Base-by-base conservation (phyloP, 2,797 vertebrate species). In the Cichlasoma orientale region DNA sequence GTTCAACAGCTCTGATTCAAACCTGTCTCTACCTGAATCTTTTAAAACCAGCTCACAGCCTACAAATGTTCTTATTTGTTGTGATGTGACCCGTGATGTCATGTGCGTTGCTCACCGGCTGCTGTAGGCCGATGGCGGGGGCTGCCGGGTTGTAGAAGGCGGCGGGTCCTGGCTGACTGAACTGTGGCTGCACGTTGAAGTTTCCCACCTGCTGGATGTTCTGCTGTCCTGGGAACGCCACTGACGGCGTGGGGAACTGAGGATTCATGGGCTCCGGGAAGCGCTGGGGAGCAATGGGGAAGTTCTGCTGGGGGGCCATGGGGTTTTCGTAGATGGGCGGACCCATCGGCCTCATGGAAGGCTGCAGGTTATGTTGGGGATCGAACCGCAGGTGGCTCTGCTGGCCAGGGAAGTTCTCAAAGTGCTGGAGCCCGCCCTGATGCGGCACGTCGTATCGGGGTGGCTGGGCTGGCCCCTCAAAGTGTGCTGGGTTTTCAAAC, bases 181-280 rank as follows among this genome's bases (percentile, higher is more conserved):
- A 99, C 70, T 95, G 94, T 4, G 91, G 93, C 93, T 96, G 96
- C 84, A 97, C 94, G 86, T 91, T 96, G 91, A 97, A 98, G 93
- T 92, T 97, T 89, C 96, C 95, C 61, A 94, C 92, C 18, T 95
- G 96, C 0, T 96, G 93, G 74, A 88, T 25, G 92, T 91, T 97
- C 79, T 75, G 86, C 57, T 95, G 94, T 75, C 95, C 82, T 0
- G 95, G 86, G 91, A 95, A 95, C 1, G 76, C 59, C 33, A 93
- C 94, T 1, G 96, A 89, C 2, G 94, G 95, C 0, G 94, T 84
- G 11, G 95, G 91, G 90, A 96, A 99, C 82, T 88, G 89, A 10
- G 96, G 83, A 83, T 93, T 96, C 33, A 96, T 92, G 82, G 96
- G 92, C 1, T 98, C 97, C 0, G 88, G 90, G 78, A 96, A 98